A percentile compares a stretch with the other conserved stretches of the same genome.
These are phyloP conservation scores for Eilema griseolum DNA, from an alignment of 2,888 invertebrate species.

Conservation along the genomic window DNA sequence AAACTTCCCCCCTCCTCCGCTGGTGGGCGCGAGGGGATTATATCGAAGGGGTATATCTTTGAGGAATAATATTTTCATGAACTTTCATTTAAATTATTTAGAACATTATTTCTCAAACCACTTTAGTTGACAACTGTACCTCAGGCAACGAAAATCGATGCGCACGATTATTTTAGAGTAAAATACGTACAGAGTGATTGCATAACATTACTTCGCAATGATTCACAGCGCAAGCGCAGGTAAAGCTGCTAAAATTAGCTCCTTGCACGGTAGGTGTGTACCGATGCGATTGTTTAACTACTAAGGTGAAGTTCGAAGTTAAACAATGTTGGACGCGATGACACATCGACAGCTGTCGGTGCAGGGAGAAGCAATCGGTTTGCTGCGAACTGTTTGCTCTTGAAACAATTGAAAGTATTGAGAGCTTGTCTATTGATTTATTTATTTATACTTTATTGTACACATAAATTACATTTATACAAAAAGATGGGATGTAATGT, in stretches of 20 bases:
- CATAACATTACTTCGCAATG: constrained; percentile 14
- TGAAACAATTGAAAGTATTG: too few species aligned
- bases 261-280: background rate
- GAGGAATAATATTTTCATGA: too few species aligned
- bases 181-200: constrained; percentile 4
- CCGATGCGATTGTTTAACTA: background rate
- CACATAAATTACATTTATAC: too few species aligned
- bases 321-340: background rate
- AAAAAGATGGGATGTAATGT: too few species aligned
- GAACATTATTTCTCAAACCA: background rate
- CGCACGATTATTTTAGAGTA: background rate
- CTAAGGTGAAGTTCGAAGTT: background rate
- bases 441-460: too few species aligned
- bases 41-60: too few species aligned
- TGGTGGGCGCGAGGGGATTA: too few species aligned
- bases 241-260: constrained; percentile 14
- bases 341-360: constrained; percentile 3
- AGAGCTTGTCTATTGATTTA: too few species aligned
- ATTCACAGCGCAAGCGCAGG: constrained; percentile 1
- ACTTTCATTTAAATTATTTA: too few species aligned
- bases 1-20: too few species aligned
- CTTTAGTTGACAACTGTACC: background rate
- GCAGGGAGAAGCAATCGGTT: background rate
- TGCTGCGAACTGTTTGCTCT: background rate
- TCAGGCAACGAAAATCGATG: background rate